These are phyloP conservation scores for Steatocranus sp. DNA, from an alignment of 2,797 vertebrate genomes.

Conservation along the genomic window DNA sequence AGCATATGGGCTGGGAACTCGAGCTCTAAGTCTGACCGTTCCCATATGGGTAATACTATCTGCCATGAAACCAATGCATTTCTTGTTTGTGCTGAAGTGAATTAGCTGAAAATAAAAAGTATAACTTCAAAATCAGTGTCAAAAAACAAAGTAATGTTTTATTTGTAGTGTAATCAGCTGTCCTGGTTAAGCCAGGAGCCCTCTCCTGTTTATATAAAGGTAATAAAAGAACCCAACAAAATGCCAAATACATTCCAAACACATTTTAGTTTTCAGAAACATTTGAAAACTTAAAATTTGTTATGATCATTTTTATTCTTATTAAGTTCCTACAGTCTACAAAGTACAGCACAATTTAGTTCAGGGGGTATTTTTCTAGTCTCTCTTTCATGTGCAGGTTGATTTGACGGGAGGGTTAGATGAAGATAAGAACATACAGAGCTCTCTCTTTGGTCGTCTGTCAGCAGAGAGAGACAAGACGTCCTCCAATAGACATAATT, in stretches of 20 bases:
- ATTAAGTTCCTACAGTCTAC: not conserved
- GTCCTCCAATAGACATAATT: slow-evolving; percentile 73
- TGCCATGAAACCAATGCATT: slow-evolving; percentile 42
- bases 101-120: slow-evolving; percentile 62
- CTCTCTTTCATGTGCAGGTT: slow-evolving; percentile 67
- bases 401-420: slow-evolving; percentile 77
- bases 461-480: slow-evolving; percentile 72
- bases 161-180: not conserved
- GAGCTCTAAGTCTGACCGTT: slow-evolving; percentile 53
- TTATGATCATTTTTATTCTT: not conserved
- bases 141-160: not conserved
- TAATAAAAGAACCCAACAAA: not conserved
- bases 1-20: slow-evolving; percentile 66
- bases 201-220: not conserved
- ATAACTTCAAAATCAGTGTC: not conserved
- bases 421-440: slow-evolving; percentile 83
- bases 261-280: not conserved
- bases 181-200: not conserved
- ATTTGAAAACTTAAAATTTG: not conserved
- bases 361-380: slow-evolving; percentile 17
- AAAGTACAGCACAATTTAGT: not conserved
- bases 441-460: slow-evolving; percentile 76
- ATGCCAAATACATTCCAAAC: not conserved
- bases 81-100: slow-evolving; percentile 60
- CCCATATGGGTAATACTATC: slow-evolving; percentile 68